Conservation (phyloP, 2,797 vertebrate species). For the Anas capensis region DNA sequence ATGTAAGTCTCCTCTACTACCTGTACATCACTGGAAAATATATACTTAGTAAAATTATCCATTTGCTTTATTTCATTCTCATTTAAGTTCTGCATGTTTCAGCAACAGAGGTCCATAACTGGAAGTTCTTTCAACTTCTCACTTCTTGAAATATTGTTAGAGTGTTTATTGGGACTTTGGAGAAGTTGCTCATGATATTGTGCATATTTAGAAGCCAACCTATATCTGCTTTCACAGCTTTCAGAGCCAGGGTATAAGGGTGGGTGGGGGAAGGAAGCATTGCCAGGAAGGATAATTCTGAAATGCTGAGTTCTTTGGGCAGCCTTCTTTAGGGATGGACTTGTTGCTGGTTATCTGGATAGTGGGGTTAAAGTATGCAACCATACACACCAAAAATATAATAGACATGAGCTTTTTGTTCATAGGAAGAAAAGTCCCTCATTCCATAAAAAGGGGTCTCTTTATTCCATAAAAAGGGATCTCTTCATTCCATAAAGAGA, state of each 20-base stretch:
- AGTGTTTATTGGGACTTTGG: not conserved
- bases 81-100: not conserved
- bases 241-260: not conserved
- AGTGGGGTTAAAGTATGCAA: not conserved
- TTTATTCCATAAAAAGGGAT: slow-evolving; percentile 35
- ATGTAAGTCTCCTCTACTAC: not conserved
- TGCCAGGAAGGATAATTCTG: not conserved
- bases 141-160: not conserved
- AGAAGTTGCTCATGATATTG: not conserved
- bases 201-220: not conserved
- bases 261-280: not conserved
- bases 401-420: not conserved
- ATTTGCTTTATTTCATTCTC: not conserved
- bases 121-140: not conserved
- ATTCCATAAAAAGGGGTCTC: slow-evolving; percentile 30
- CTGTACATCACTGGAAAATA: not conserved
- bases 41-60: not conserved
- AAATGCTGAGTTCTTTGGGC: not conserved
- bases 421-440: slow-evolving; percentile 20
- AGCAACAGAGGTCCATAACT: not conserved
- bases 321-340: not conserved
- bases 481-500: slow-evolving; percentile 32
- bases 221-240: not conserved
- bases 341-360: not conserved
- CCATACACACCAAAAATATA: not conserved